Percentiles rank a stretch among this genome's conserved stretches.
Conservation (phyloP, 2,113 vertebrate species). For the Irena cyanogastra region DNA sequence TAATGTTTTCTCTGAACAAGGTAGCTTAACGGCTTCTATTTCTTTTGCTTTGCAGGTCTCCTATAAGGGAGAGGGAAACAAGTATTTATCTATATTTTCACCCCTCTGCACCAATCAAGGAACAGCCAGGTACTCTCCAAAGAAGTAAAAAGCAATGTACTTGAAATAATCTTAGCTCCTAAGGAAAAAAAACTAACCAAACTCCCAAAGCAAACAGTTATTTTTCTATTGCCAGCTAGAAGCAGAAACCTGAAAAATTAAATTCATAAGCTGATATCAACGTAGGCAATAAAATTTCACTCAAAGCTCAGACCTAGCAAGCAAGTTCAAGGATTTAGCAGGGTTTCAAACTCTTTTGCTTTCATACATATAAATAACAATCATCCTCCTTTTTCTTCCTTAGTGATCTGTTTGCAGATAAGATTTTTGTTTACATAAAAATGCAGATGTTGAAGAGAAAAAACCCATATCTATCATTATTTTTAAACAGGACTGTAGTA, state of each 20-base stretch:
- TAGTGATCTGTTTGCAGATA: not conserved
- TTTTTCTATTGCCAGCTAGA: not conserved
- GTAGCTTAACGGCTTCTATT: conserved; percentile 8
- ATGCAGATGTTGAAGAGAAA: not conserved
- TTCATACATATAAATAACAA: not conserved
- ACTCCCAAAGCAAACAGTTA: not conserved
- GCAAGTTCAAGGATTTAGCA: not conserved
- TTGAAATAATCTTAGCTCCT: not conserved
- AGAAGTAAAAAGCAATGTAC: not conserved
- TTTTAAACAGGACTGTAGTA: not conserved
- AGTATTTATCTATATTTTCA: not conserved
- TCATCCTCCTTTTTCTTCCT: not conserved
- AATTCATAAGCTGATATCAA: not conserved
- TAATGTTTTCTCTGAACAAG: not conserved
- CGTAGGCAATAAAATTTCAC: fast-evolving
- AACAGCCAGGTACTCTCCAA: not conserved
- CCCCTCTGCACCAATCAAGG: not conserved
- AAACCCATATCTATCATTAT: not conserved
- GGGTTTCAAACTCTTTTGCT: not conserved
- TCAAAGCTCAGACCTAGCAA: not conserved
- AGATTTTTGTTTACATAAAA: not conserved
- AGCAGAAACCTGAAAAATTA: not conserved
- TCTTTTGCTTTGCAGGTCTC: conserved; percentile 51
- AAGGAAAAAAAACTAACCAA: not conserved
- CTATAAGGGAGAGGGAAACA: not conserved